Evolutionary conservation across 1,140 invertebrate genomes (phyloP).

Genomic region (Venturia canescens): DNA sequence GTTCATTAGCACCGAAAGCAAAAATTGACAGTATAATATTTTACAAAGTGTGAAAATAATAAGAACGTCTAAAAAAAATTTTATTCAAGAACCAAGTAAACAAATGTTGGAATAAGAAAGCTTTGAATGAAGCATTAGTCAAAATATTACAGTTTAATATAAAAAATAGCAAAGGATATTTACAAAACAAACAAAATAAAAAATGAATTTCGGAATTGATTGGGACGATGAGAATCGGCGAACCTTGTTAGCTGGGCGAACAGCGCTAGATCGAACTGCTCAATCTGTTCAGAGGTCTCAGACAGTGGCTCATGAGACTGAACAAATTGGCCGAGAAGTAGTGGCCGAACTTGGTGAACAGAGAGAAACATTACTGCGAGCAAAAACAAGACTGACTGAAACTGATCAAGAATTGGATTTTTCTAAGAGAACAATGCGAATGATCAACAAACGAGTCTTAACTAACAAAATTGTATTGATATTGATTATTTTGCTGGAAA

Average conservation of each 20-base stretch:
- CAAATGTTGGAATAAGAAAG: background rate
- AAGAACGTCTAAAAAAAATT: too few species aligned
- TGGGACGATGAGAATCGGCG: conserved; percentile 77
- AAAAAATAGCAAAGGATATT: too few species aligned
- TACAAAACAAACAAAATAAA: conserved; percentile 36
- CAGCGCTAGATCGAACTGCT: conserved; percentile 80
- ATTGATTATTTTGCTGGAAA: conserved; percentile 82
- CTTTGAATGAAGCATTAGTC: background rate
- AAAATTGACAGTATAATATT: background rate
- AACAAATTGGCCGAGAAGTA: conserved; percentile 87
- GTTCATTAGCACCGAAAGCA: too few species aligned
- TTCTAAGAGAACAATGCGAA: conserved; percentile 79
- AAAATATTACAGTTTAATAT: background rate
- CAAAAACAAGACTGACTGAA: conserved; percentile 79
- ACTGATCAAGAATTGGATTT: conserved; percentile 81
- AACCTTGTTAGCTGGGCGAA: conserved; percentile 78
- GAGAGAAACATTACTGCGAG: conserved; percentile 80
- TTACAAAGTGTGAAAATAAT: background rate
- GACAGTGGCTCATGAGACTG: conserved; percentile 86
- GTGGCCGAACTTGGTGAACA: conserved; percentile 82
- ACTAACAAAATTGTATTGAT: conserved; percentile 84
- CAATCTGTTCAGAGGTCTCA: conserved; percentile 84
- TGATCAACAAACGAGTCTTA: conserved; percentile 81
- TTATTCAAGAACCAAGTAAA: too few species aligned
- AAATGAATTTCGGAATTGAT: conserved; percentile 72